Evolutionary conservation across 2,888 invertebrate genomes (phyloP), one percentile per base, ranked within the genome.

Genomic region (Eilema caniola): DNA sequence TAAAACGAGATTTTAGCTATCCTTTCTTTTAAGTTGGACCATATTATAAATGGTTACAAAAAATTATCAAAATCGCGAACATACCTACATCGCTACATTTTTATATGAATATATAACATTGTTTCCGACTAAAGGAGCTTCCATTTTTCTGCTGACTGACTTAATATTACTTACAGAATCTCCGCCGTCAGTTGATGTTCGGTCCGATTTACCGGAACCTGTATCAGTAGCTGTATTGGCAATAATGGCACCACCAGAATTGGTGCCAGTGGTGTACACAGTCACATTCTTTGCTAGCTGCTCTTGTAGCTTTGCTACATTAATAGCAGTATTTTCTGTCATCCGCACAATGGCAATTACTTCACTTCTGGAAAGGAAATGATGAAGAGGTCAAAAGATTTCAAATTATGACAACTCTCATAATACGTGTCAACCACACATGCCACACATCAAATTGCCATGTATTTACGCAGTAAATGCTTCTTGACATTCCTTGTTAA

Each of bases 331-430:
- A 70, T 96, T 96, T 75, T 96, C 96, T 63, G 96, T 96, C 89
- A 97, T 96, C 4, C 96, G 95, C 0, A 97, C 97, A 10, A 97
- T 96, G 0, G 97, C 97, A 61, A 96, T 96, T 1, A 97, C 97
- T 75, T 97, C 96, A 86, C 97, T 97, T 83, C 97, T 97, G 88
- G 62, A 94, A 95, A 76, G 75, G 72, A 68, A 66, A 70, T 24
- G 4, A 57, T 31, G 31, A 69, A 70, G 53, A 59, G 76, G 31
- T 59, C 24, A 53, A 14, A 61, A 11, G 23, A 47, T 47, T 41
- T 37, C 11, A 23, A 33, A 14, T 7, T 28, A 56, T 2, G 10
- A n/a, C 8, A 53, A 53, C n/a, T 53, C 8, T 53, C 10, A 8
- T n/a, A 10, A n/a, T 8, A 10, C 8, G n/a, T 53, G 20, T 47